Evolutionary conservation across 2,797 vertebrate species (phyloP).

Genomic region (Arrhamphus sclerolepis): DNA sequence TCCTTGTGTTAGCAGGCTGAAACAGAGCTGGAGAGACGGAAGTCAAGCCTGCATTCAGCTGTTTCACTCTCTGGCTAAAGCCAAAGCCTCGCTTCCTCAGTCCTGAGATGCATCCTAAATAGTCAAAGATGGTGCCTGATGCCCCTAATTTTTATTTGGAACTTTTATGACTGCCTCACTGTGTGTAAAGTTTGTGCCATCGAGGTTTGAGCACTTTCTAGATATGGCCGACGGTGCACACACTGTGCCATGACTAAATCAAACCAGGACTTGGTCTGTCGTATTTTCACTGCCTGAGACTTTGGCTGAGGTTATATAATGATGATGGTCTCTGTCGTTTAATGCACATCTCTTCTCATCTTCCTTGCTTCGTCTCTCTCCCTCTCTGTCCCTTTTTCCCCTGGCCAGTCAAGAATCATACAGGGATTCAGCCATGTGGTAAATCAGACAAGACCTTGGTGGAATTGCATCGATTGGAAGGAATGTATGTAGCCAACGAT

Average conservation of each 20-base stretch:
- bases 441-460: constrained; percentile 80
- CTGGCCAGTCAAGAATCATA: constrained; percentile 70
- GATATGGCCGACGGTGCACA: constrained; percentile 1
- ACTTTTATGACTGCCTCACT: constrained; percentile 18
- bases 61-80: constrained; percentile 49
- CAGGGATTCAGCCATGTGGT: constrained; percentile 73
- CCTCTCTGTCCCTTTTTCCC: constrained; percentile 36
- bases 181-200: neutral
- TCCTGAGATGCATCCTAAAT: constrained; percentile 63
- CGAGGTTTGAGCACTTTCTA: constrained; percentile 8
- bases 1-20: constrained; percentile 50
- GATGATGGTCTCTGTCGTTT: constrained; percentile 63
- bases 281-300: constrained; percentile 30
- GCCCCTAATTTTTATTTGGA: constrained; percentile 28
- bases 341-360: constrained; percentile 40
- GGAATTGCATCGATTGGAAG: constrained; percentile 78
- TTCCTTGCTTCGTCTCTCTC: constrained; percentile 29
- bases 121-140: constrained; percentile 39
- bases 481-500: constrained; percentile 80
- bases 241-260: constrained; percentile 9
- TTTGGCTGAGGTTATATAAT: constrained; percentile 61
- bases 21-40: constrained; percentile 50
- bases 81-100: constrained; percentile 45
- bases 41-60: constrained; percentile 59
- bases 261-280: constrained; percentile 17